Base-by-base conservation (phyloP, 2,113 vertebrate genomes). In the Cyprinodon variegatus region DNA sequence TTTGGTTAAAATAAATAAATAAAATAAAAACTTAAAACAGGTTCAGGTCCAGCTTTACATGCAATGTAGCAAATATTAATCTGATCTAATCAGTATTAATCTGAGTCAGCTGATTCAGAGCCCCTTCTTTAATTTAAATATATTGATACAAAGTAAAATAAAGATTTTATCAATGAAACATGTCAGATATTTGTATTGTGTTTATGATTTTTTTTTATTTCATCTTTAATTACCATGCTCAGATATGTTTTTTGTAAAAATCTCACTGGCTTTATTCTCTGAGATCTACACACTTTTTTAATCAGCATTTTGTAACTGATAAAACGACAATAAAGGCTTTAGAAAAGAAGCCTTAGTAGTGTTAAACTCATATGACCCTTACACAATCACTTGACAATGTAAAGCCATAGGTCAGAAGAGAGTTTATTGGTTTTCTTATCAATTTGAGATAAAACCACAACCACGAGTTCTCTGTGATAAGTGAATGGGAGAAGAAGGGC, bases 391-490 rank as follows among this genome's bases (percentile, higher is more conserved):
- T 29, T 14, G 12, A 53, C 68, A 57, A 20, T 13, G 67, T 70
- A 41, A 50, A 29, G 61, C 11, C 76, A 81, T 83, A 90, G 82
- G 82, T 83, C 79, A 79, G 1, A 10, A 70, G 45, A 37, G 63
- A 61, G 43, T 66, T 77, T 9, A 63, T 65, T 77, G 73, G 37
- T 60, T 50, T 39, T 15, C 74, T 80, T 80, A 83, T 84, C 81
- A 70, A 36, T 48, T 15, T 60, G 48, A 90, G 82, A 89, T 90
- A 83, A 75, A 46, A 46, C 39, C 37, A 20, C 48, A 72, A 45
- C 70, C 77, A 72, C 40, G 68, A 66, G 64, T 61, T 46, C 38
- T 15, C 20, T 4, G 0, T 12, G 46, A 38, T 38, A 59, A 62
- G 29, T 74, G 11, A 45, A 48, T 11, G 3, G 66, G 15, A 70